Evolutionary conservation across 2,113 vertebrate genomes (phyloP).

Genomic region (Cisticola juncidis): DNA sequence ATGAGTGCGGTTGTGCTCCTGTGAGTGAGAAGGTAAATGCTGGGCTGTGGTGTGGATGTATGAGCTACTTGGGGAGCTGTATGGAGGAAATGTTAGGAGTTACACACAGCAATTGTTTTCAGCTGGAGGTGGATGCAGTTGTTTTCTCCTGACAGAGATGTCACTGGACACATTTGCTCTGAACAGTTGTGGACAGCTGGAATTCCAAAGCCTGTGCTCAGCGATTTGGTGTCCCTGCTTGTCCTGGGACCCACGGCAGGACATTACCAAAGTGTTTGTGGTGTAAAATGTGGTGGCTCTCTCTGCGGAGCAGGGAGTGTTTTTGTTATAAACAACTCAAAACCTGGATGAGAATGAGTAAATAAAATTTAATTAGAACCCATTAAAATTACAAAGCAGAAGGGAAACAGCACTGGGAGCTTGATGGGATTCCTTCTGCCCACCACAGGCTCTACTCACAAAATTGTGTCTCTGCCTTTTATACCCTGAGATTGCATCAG

Average conservation of each 20-base stretch:
- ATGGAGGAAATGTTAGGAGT: not conserved
- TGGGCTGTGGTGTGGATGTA: not conserved
- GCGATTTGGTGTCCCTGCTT: not conserved
- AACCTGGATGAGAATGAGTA: not conserved
- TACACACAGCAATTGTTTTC: not conserved
- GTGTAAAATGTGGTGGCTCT: not conserved
- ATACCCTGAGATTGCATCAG: not conserved
- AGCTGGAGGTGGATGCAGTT: not conserved
- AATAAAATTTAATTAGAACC: not conserved
- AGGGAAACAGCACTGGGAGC: not conserved
- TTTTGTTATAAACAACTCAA: not conserved
- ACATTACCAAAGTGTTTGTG: not conserved
- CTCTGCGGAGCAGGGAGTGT: not conserved
- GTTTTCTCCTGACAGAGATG: not conserved
- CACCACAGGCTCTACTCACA: not conserved
- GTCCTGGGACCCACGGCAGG: not conserved
- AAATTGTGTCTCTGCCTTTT: not conserved
- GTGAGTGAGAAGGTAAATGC: not conserved
- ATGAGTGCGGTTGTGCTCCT: not conserved
- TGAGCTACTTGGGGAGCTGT: not conserved
- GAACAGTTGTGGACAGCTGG: not conserved
- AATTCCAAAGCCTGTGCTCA: not conserved
- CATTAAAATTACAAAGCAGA: not conserved
- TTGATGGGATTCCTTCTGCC: not conserved
- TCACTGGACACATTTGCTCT: not conserved